Base-by-base conservation (phyloP, 2,113 vertebrate species). In the Triplophysa siluroides region DNA sequence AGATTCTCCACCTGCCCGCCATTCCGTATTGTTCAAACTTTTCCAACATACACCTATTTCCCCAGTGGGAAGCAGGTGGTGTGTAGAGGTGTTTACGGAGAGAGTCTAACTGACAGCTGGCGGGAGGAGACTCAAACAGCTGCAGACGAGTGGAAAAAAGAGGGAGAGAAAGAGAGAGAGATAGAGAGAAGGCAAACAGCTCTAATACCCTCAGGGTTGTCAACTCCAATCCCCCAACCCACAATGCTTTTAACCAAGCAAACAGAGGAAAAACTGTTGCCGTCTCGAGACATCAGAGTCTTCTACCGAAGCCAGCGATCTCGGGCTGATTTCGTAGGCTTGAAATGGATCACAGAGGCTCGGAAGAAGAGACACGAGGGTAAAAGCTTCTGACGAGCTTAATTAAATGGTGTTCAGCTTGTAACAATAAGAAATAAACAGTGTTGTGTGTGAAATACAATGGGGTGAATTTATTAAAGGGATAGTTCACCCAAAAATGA, bases 41-140 rank as follows among this genome's bases (percentile, higher is more conserved):
- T 86, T 84, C 78, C 76, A 78, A 81, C 82, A 82, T 87, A 87
- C 89, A 92, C 91, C 90, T 92, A 90, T 90, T 91, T 92, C 88
- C 91, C 92, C 86, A 89, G 87, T 86, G 91, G 92, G 92, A 92
- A 91, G 91, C 89, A 93, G 91, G 91, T 93, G 92, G 92, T 91
- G 88, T 89, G 89, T 90, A 85, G 83, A 88, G 90, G 90, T 91
- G 90, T 91, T 94, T 94, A 88, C 87, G 78, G 86, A 86, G 89
- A 89, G 83, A 81, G 81, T 74, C 83, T 90, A 84, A 88, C 85
- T 92, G 91, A 94, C 94, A 95, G 94, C 94, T 95, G 94, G 93
- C 86, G 86, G 84, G 88, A 92, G 87, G 89, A 84, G 88, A 89
- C 87, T 89, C 86, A 92, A 93, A 92, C 93, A 95, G 93, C 94